phyloP scores from a whole-genome alignment of 2,888 invertebrate species.

The Agriopis marginaria region DNA sequence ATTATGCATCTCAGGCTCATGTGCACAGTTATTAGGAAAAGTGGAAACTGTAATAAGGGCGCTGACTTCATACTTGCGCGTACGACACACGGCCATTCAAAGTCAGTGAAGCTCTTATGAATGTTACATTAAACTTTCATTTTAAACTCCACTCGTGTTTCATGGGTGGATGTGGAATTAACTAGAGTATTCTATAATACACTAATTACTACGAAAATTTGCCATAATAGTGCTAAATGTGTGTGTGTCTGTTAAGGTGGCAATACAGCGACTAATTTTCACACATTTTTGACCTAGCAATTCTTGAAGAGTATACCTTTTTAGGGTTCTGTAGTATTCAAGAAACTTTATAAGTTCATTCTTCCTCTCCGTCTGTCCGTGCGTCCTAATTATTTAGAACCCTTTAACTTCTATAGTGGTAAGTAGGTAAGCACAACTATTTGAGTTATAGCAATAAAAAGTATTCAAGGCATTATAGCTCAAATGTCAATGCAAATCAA shows the following conservation, averaged over 20 bases:
- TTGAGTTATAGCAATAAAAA: too few relatives aligned
- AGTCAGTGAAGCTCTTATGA: conserved; percentile 15
- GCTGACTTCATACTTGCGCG: conserved; percentile 33
- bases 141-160: conserved; percentile 17
- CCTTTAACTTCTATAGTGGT: too few relatives aligned
- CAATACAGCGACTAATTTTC: too few relatives aligned
- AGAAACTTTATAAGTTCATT: too few relatives aligned
- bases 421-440: too few relatives aligned
- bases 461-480: too few relatives aligned
- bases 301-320: too few relatives aligned
- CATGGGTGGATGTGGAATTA: background rate
- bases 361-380: too few relatives aligned
- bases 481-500: too few relatives aligned
- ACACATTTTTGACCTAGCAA: too few relatives aligned
- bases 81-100: conserved; percentile 5
- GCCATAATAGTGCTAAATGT: conserved; percentile 4
- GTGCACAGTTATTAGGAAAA: conserved; percentile 67
- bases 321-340: too few relatives aligned
- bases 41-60: conserved; percentile 69
- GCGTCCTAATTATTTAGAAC: too few relatives aligned
- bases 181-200: background rate
- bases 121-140: conserved; percentile 16
- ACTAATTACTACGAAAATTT: conserved; percentile 1
- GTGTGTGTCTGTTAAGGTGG: background rate
- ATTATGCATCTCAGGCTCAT: conserved; percentile 63